Evolutionary conservation across 2,888 invertebrate genomes (phyloP).

Genomic region (Gymnoscelis rufifasciata): DNA sequence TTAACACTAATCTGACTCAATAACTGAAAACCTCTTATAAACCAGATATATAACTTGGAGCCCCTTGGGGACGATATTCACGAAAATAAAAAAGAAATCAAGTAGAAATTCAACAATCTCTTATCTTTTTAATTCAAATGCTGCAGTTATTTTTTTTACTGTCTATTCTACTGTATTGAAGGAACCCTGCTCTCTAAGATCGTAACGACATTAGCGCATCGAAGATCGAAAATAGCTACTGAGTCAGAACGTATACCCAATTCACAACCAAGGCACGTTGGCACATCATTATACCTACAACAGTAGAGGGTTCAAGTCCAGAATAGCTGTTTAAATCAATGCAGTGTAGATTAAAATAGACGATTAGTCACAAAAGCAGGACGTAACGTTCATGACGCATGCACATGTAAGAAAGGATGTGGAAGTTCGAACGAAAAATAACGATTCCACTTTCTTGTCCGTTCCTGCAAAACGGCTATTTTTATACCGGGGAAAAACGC

Average conservation of each 20-base stretch:
- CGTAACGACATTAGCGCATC: slow-evolving; percentile 39
- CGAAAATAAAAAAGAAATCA: too few relatives aligned
- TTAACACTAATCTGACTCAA: too few relatives aligned
- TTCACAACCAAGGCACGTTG: too few relatives aligned
- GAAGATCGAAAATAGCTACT: slow-evolving; percentile 58
- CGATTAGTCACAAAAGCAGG: slow-evolving; percentile 41
- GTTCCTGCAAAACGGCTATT: background rate
- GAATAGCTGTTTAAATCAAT: slow-evolving; percentile 52
- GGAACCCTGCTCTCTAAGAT: slow-evolving; percentile 2
- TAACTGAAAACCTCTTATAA: too few relatives aligned
- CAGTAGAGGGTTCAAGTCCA: slow-evolving; percentile 41
- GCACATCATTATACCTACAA: too few relatives aligned
- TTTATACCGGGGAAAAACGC: background rate
- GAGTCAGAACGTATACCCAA: slow-evolving; percentile 46
- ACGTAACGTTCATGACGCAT: slow-evolving; percentile 31
- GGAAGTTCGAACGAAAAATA: background rate
- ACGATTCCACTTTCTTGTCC: background rate
- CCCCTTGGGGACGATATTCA: too few relatives aligned
- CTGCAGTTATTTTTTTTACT: too few relatives aligned
- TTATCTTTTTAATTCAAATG: too few relatives aligned
- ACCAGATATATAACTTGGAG: too few relatives aligned
- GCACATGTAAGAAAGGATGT: slow-evolving; percentile 14
- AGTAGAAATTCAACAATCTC: too few relatives aligned
- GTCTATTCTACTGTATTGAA: too few relatives aligned
- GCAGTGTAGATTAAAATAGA: slow-evolving; percentile 45